Evolutionary conservation across 2,888 invertebrate genomes (phyloP), one percentile per base, ranked within the genome.

Genomic region (Phortica magna): DNA sequence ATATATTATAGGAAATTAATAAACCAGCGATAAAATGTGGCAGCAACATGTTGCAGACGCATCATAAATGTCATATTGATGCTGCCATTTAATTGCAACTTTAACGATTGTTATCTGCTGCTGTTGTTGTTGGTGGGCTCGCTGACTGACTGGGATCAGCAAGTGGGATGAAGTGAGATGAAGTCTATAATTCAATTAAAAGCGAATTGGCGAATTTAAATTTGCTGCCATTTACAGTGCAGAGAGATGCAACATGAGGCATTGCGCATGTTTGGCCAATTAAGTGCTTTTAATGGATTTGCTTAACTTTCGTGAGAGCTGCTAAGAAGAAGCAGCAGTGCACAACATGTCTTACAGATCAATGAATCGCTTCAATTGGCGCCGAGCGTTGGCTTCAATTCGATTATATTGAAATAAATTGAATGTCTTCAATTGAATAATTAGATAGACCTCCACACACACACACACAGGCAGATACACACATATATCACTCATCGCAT

Each of bases 381-480:
- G 81, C 75, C 80, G 78, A 75, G n/a, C 82, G 89, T 39, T 55
- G 70, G 53, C 70, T 89, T 88, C 88, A 90, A 90, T 90, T 90
- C 89, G 90, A 90, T 90, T 90, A 90, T 87, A 90, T 88, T 88
- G 88, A 88, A 87, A 86, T 86, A 87, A 86, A 86, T 86, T 83
- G 88, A 88, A 87, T 79, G 85, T 85, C 87, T 84, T 88, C 86
- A 86, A 86, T 86, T 86, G 86, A 86, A 86, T 88, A 86, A 86
- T 88, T 88, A 88, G 88, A 41, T 81, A 76, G 79, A 81, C 76
- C 68, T 57, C 75, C 78, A 74, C 77, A 72, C 7, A 39, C 41
- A 64, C 70, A 76, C 80, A 39, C 41, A 64, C 70, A 76, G 78
- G 39, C 31, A 68, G 77, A 81, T 81, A 61, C 17, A 61, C 31